Evolutionary conservation across 2,888 invertebrate genomes (phyloP), one percentile per base, ranked within the genome.

Genomic region (Cataglyphis cursor): DNA sequence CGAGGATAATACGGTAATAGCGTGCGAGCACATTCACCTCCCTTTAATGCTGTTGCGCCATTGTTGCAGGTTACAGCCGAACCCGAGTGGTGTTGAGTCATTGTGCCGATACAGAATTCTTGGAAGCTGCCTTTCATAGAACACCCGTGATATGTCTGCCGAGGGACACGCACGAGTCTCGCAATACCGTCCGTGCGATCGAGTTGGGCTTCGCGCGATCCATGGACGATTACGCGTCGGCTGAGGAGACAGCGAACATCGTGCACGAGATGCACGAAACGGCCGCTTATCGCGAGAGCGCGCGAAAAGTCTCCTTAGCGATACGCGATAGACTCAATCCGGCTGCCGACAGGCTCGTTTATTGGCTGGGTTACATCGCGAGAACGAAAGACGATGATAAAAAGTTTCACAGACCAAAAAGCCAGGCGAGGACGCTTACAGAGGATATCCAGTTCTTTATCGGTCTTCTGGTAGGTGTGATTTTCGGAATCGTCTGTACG

Each of bases 91-190:
- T 94, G 24, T 85, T 95, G 80, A 93, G 93, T 84, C 95, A 95
- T 59, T 95, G 95, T 80, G 86, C 87, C 3, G 95, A 95, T 59
- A 90, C 92, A 21, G 95, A 94, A 82, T 90, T 95, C 68, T 84
- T 95, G 10, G 95, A 94, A 84, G 89, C 92, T 12, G 92, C 92
- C 12, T 94, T 93, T 81, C 95, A 95, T 81, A 94, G 95, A 10
- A 93, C 93, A 4, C 95, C 95, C n/a, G 82, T 95, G 44, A 91
- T 94, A 76, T 95, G 95, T 80, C 92, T 95, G 31, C 94, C 95
- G 0, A 90, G 94, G n/a, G 90, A 89, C 48, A 35, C 84, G 0
- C 87, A 93, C 61, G 95, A 95, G 84, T 84, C 84, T 0, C 88
- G 82, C 61, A 95, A 94, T 70, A 89, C 92, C 0, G 73, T 84